Conservation (phyloP, 1,140 invertebrate species). For the Arctopsyche grandis region DNA sequence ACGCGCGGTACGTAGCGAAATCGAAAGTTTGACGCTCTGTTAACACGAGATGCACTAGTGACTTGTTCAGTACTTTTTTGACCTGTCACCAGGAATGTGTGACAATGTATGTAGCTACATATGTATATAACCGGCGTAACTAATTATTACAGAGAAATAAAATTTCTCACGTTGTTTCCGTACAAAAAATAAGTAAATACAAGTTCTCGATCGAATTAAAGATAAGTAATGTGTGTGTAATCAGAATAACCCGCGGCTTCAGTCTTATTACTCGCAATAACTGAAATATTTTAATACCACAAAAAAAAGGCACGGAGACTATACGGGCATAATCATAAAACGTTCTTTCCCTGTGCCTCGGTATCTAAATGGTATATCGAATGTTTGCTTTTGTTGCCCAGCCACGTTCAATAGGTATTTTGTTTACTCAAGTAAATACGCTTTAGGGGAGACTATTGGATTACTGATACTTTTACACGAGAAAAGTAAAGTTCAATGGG, state of each 20-base stretch:
- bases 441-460: constrained; percentile 16
- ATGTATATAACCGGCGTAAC: neutral
- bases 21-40: constrained; percentile 42
- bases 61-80: neutral
- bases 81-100: constrained; percentile 37
- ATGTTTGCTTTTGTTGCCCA: constrained; percentile 20
- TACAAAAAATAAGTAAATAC: neutral
- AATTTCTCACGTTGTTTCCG: neutral
- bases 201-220: constrained; percentile 13
- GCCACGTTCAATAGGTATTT: neutral
- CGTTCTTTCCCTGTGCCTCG: neutral
- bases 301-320: neutral
- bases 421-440: neutral
- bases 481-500: neutral
- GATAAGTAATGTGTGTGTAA: constrained; percentile 3
- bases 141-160: neutral
- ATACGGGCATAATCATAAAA: neutral
- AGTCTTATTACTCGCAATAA: constrained; percentile 34
- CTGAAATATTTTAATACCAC: neutral
- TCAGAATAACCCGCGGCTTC: neutral
- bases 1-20: neutral
- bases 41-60: constrained; percentile 25
- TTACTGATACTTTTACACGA: neutral
- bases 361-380: constrained; percentile 34
- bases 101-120: neutral